Percentiles rank a stretch among this genome's conserved stretches.
Evolutionary conservation across 2,888 invertebrate species (phyloP).

Genomic region (Caenorhabditis plicata): DNA sequence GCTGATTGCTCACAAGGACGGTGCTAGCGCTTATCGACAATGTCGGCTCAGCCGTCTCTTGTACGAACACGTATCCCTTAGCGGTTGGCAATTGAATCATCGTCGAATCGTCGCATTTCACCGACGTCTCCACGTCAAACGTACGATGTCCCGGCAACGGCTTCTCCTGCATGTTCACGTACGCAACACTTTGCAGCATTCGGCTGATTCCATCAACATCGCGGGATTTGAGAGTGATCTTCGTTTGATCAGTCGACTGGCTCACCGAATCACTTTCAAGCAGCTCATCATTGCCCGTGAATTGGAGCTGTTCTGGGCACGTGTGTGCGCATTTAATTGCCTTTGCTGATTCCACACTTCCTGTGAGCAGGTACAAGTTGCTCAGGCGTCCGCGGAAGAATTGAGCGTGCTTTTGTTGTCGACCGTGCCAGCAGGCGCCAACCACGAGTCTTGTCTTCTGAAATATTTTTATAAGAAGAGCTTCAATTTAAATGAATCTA

Average conservation of each 20-base stretch:
- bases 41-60: slow-evolving; percentile 81
- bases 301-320: slow-evolving; percentile 78
- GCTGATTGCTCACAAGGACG: slow-evolving; percentile 82
- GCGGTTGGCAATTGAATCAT: slow-evolving; percentile 73
- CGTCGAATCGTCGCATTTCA: slow-evolving; percentile 71
- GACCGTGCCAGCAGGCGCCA: slow-evolving; percentile 93
- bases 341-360: slow-evolving; percentile 75
- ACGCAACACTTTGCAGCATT: slow-evolving; percentile 73
- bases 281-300: slow-evolving; percentile 72
- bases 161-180: slow-evolving; percentile 85
- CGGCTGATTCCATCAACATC: slow-evolving; percentile 65
- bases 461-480: not conserved
- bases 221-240: slow-evolving; percentile 67
- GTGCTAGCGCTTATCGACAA: slow-evolving; percentile 72
- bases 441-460: slow-evolving; percentile 81
- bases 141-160: slow-evolving; percentile 93
- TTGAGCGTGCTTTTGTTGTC: slow-evolving; percentile 80
- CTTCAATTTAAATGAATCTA: not conserved
- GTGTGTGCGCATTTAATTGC: slow-evolving; percentile 79
- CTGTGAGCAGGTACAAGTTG: slow-evolving; percentile 79
- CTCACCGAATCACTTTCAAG: slow-evolving; percentile 75
- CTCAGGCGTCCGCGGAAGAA: slow-evolving; percentile 86
- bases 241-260: slow-evolving; percentile 67
- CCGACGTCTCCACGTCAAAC: slow-evolving; percentile 79
- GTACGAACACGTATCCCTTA: slow-evolving; percentile 83